Evolutionary conservation across 1,140 invertebrate species (phyloP).

Genomic region (Bombus breviceps): DNA sequence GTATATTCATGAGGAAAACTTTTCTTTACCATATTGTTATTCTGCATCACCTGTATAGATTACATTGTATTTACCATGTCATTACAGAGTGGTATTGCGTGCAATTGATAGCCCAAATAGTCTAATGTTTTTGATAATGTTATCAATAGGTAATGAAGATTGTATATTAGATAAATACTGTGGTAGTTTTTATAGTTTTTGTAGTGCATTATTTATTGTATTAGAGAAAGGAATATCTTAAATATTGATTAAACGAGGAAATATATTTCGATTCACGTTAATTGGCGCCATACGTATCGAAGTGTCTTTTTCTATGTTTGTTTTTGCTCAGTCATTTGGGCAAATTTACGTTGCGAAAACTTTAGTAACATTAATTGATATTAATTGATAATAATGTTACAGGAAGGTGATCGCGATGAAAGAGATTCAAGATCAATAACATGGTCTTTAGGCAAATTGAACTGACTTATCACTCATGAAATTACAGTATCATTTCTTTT

Average conservation of each 20-base stretch:
- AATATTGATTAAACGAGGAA: background rate
- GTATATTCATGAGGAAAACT: background rate
- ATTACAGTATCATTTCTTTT: background rate
- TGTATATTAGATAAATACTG: constrained; percentile 58
- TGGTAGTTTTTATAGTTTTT: constrained; percentile 58
- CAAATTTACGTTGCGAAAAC: constrained; percentile 5
- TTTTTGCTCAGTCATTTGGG: background rate
- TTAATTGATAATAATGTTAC: background rate
- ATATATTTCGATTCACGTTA: background rate
- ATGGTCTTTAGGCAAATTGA: background rate
- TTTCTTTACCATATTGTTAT: background rate
- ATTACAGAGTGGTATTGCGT: constrained; percentile 52
- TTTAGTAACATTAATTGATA: constrained; percentile 6
- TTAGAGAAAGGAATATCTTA: background rate
- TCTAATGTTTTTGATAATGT: constrained; percentile 63
- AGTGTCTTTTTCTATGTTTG: no score
- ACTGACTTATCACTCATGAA: background rate
- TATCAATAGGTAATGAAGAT: constrained; percentile 41
- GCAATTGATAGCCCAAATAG: constrained; percentile 67
- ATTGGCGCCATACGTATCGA: background rate
- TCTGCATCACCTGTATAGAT: background rate
- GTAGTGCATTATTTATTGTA: constrained; percentile 50
- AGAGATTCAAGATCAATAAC: background rate
- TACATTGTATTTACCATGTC: background rate
- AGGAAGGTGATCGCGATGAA: background rate